Evolutionary conservation across 2,888 invertebrate genomes (phyloP).

Genomic region (Heliconius cydno): DNA sequence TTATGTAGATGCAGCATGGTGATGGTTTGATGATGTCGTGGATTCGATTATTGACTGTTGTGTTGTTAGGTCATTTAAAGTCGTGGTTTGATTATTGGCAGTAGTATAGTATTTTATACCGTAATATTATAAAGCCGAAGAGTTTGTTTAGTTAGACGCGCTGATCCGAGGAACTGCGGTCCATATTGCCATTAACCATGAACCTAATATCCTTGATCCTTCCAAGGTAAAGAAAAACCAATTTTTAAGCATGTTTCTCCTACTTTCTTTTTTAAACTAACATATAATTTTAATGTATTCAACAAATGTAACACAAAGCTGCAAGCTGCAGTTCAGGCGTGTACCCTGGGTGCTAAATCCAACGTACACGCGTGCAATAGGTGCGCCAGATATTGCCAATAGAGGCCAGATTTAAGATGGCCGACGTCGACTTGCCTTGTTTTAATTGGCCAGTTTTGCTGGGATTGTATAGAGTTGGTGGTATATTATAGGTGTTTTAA

Average conservation of each 20-base stretch:
- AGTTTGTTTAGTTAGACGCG: no score
- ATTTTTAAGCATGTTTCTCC: no score
- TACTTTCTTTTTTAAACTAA: neutral
- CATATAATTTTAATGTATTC: neutral
- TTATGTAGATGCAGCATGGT: neutral
- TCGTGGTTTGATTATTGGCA: neutral
- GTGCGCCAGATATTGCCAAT: constrained; percentile 80
- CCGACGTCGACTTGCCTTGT: constrained; percentile 79
- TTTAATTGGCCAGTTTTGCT: constrained; percentile 70
- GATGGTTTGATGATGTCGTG: neutral
- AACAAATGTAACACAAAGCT: constrained; percentile 12
- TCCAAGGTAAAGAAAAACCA: no score
- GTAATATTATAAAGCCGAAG: no score
- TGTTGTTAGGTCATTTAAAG: neutral
- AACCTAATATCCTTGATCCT: no score
- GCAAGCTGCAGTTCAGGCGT: constrained; percentile 40
- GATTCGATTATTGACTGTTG: neutral
- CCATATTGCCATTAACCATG: no score
- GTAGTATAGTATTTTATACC: no score
- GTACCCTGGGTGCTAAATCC: constrained; percentile 57
- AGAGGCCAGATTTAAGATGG: constrained; percentile 82
- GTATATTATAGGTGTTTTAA: constrained; percentile 19
- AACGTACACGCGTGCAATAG: constrained; percentile 61
- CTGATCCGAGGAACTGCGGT: no score
- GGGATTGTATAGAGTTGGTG: constrained; percentile 57